Evolutionary conservation across 1,140 invertebrate species (phyloP).

Genomic region (Trigoniulus corallinus): DNA sequence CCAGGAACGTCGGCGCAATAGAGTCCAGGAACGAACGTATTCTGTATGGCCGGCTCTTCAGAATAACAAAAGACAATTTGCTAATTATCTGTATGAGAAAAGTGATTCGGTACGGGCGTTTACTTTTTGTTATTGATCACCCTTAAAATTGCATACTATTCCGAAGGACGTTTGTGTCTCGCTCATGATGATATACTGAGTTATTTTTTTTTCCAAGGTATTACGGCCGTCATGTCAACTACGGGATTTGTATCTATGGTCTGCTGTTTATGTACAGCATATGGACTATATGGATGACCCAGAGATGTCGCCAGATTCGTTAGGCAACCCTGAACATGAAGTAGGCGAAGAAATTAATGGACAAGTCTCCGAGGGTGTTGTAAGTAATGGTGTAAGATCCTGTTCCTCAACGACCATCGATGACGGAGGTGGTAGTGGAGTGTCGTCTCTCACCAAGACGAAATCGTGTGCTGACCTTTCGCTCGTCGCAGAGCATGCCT

Average conservation of each 20-base stretch:
- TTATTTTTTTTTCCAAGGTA: slow-evolving; percentile 38
- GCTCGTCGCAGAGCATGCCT: slow-evolving; percentile 39
- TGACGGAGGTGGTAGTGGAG: slow-evolving; percentile 10
- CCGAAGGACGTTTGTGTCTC: no score
- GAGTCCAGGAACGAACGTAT: slow-evolving; percentile 52
- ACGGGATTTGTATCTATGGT: slow-evolving; percentile 65
- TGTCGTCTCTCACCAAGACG: slow-evolving; percentile 22
- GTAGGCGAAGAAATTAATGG: slow-evolving; percentile 11
- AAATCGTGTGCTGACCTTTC: slow-evolving; percentile 52
- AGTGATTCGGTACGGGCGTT: slow-evolving; percentile 22
- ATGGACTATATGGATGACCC: slow-evolving; percentile 25
- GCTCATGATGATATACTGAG: no score
- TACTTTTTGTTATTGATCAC: no score
- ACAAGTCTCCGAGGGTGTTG: slow-evolving; percentile 16
- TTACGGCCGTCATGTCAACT: slow-evolving; percentile 71
- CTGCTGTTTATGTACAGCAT: slow-evolving; percentile 52
- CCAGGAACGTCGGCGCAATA: slow-evolving; percentile 48
- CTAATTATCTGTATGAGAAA: slow-evolving; percentile 66
- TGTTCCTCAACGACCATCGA: not conserved
- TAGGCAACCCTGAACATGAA: slow-evolving; percentile 10
- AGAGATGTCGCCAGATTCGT: no score
- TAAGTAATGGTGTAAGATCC: slow-evolving; percentile 6
- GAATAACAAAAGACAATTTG: slow-evolving; percentile 46
- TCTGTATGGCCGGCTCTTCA: slow-evolving; percentile 73
- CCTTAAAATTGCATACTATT: no score